phyloP scores from a whole-genome alignment of 2,888 invertebrate species.

The Sinelater perroti region DNA sequence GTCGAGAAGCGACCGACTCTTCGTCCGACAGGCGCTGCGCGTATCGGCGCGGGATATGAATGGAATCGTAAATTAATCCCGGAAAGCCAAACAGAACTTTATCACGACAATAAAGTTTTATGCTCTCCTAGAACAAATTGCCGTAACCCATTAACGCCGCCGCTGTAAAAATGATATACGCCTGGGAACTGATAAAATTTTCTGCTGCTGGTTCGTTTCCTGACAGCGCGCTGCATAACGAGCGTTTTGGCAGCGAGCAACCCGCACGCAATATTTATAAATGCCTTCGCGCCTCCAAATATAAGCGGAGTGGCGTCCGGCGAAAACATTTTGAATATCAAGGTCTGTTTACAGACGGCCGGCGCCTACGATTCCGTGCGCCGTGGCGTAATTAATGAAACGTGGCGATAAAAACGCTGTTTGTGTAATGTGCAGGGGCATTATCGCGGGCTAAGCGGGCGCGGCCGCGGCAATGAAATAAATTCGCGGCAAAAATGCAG shows the following conservation, averaged over 20 bases:
- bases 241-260: no score
- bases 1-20: no score
- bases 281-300: no score
- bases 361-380: background rate
- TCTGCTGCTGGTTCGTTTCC: background rate
- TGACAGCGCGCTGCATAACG: background rate
- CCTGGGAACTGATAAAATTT: no score
- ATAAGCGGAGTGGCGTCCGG: no score
- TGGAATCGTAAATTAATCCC: background rate
- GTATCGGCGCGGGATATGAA: background rate
- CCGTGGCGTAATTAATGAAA: slow-evolving; percentile 1
- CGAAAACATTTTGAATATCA: slow-evolving; percentile 6
- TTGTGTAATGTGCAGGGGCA: no score
- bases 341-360: slow-evolving; percentile 12
- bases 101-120: slow-evolving; percentile 1
- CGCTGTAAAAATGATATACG: background rate
- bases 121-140: background rate
- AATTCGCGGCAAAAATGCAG: no score
- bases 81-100: background rate
- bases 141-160: background rate
- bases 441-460: no score
- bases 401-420: no score
- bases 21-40: background rate
- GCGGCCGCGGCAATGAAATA: no score
- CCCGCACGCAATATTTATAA: no score